Conservation (phyloP, 2,888 invertebrate genomes). For the Drosophila flavopinicola region DNA sequence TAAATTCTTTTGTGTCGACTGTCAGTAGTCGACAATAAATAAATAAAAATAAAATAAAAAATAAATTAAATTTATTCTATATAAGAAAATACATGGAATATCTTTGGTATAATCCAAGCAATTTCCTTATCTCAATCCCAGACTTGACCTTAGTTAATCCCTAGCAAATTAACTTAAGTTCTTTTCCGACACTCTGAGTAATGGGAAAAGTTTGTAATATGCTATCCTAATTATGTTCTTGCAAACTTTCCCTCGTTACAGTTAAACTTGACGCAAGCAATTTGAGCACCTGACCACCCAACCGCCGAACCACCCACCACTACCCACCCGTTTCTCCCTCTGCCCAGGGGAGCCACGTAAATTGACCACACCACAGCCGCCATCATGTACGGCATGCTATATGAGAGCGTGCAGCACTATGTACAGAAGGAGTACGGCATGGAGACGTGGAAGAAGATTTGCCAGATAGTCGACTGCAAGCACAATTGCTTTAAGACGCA, state of each 20-base stretch:
- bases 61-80: no score
- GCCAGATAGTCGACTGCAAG: constrained; percentile 89
- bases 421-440: constrained; percentile 92
- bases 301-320: constrained; percentile 6
- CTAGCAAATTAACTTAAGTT: constrained; percentile 42
- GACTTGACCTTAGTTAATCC: constrained; percentile 35
- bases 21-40: no score
- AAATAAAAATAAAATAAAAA: no score
- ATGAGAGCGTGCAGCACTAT: constrained; percentile 93
- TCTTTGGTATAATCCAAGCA: background rate
- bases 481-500: constrained; percentile 92
- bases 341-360: constrained; percentile 8
- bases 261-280: constrained; percentile 49
- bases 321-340: background rate
- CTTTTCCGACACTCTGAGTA: constrained; percentile 24
- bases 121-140: background rate
- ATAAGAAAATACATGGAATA: no score
- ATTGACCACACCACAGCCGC: constrained; percentile 10
- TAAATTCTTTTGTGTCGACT: no score
- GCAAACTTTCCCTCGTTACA: constrained; percentile 62
- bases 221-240: constrained; percentile 48
- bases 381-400: constrained; percentile 92
- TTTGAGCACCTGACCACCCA: constrained; percentile 24
- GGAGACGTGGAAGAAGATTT: constrained; percentile 90
- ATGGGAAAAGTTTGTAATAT: constrained; percentile 63